These are phyloP conservation scores for Agrotis exclamationis DNA, from an alignment of 2,888 invertebrate genomes.

Conservation along the genomic window DNA sequence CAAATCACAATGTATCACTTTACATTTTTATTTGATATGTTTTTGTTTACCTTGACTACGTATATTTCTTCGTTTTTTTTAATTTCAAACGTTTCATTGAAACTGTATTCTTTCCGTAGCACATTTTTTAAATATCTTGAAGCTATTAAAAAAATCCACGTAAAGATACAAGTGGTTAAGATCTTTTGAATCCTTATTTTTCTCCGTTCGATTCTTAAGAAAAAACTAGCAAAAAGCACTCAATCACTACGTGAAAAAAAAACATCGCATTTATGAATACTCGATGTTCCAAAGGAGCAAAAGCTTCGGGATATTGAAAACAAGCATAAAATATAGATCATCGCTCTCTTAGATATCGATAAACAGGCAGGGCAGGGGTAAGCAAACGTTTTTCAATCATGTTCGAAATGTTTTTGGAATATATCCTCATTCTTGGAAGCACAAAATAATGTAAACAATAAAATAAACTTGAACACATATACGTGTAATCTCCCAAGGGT, in stretches of 20 bases:
- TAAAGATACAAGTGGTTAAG: neutral
- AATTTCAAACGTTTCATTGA: too few species aligned
- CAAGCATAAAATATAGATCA: slow-evolving; percentile 41
- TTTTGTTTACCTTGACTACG: neutral
- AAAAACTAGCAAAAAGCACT: slow-evolving; percentile 12
- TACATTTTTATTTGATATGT: too few species aligned
- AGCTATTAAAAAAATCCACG: too few species aligned
- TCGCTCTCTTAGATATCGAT: slow-evolving; percentile 41
- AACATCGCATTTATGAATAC: slow-evolving; percentile 38
- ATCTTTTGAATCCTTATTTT: slow-evolving; percentile 3
- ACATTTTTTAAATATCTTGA: too few species aligned
- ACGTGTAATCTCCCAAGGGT: too few species aligned
- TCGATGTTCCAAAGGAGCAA: slow-evolving; percentile 28
- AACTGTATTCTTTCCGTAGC: too few species aligned
- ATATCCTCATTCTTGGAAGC: neutral
- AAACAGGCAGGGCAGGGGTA: neutral
- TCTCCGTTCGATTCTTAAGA: neutral
- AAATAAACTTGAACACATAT: too few species aligned
- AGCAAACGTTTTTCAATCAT: slow-evolving; percentile 26
- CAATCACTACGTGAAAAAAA: slow-evolving; percentile 44
- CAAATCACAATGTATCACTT: too few species aligned
- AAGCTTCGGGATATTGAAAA: slow-evolving; percentile 48
- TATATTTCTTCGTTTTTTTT: too few species aligned
- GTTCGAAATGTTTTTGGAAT: slow-evolving; percentile 13
- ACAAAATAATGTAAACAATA: neutral